Evolutionary conservation across 2,113 vertebrate species (phyloP).

Genomic region (Probosciger aterrimus): DNA sequence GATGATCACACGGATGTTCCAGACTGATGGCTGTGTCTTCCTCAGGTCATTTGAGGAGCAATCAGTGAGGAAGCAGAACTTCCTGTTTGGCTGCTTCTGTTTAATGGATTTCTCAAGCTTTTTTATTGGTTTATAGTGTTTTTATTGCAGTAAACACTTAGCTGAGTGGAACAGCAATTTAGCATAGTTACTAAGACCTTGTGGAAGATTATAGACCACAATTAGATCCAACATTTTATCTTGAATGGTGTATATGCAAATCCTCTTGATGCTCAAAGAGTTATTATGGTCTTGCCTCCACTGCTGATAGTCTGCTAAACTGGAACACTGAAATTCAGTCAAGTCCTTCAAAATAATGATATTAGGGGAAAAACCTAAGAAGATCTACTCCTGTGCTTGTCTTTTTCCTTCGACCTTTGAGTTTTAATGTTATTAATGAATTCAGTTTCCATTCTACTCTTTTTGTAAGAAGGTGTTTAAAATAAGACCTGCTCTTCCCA

Average conservation of each 20-base stretch:
- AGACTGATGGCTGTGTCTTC: not conserved
- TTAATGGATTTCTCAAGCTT: not conserved
- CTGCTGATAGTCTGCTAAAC: not conserved
- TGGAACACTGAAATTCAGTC: not conserved
- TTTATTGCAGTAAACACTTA: conserved; percentile 7
- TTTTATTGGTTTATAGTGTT: not conserved
- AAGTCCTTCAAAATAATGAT: not conserved
- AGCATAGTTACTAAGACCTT: not conserved
- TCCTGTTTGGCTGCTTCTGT: not conserved
- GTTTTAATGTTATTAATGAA: not conserved
- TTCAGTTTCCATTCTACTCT: not conserved
- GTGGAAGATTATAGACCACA: not conserved
- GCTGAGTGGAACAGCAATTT: conserved; percentile 19
- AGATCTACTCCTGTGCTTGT: not conserved
- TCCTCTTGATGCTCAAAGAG: not conserved
- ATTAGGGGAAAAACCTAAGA: accelerated
- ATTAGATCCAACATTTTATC: not conserved
- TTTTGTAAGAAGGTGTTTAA: not conserved
- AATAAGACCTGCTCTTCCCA: not conserved
- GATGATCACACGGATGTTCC: not conserved
- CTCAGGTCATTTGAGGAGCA: not conserved
- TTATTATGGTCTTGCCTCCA: not conserved
- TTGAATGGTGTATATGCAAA: not conserved
- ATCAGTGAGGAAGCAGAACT: not conserved
- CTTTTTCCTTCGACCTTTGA: not conserved